These are phyloP conservation scores for Brachyhypopomus occidentalis DNA, from an alignment of 2,113 vertebrate genomes.

Conservation along the genomic window DNA sequence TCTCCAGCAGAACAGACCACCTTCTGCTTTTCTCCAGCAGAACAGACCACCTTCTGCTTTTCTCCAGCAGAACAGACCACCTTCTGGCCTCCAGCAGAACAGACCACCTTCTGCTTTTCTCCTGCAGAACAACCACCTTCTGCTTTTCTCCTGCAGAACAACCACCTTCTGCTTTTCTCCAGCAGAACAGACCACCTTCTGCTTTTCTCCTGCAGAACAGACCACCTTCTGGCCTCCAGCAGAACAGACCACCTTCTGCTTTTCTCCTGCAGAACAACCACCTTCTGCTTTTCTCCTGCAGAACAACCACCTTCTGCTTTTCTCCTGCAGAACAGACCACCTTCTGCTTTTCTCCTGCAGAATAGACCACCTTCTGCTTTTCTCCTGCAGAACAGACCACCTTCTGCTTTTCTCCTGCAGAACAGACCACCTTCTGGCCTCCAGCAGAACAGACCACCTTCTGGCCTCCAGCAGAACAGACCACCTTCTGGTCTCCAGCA, in stretches of 20 bases:
- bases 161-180: slow-evolving; percentile 31
- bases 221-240: too few relatives aligned
- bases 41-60: slow-evolving; percentile 40
- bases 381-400: slow-evolving; percentile 36
- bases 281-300: slow-evolving; percentile 31
- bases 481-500: slow-evolving; percentile 18
- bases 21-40: slow-evolving; percentile 26
- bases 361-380: slow-evolving; percentile 40
- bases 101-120: slow-evolving; percentile 36
- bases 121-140: too few relatives aligned
- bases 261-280: slow-evolving; percentile 35
- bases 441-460: slow-evolving; percentile 34
- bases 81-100: too few relatives aligned
- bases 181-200: slow-evolving; percentile 35
- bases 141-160: too few relatives aligned
- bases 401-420: slow-evolving; percentile 29
- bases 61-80: too few relatives aligned
- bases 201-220: slow-evolving; percentile 31
- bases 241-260: slow-evolving; percentile 39
- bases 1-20: slow-evolving; percentile 38
- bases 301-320: too few relatives aligned
- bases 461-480: slow-evolving; percentile 44
- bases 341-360: slow-evolving; percentile 29
- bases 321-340: slow-evolving; percentile 38
- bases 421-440: slow-evolving; percentile 39